Base-by-base conservation (phyloP, 1,140 invertebrate species). In the Chelonus insularis region DNA sequence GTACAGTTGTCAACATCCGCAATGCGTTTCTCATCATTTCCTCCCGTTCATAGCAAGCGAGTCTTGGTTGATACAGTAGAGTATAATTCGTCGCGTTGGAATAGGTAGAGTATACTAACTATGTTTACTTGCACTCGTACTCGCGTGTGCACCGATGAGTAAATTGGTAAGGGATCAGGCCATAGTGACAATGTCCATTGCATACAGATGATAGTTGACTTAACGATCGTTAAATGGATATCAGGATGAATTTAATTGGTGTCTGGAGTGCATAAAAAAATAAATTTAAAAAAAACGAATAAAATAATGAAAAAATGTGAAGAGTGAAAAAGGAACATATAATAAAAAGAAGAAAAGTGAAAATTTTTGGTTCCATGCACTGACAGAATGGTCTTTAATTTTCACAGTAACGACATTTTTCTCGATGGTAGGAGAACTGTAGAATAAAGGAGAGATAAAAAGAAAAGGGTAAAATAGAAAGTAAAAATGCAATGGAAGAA, bases 111-210 rank as follows among this genome's bases (percentile, higher is more conserved):
- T n/a, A 50, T 5, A 51, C 48, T 51, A 51, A 51, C 48, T 29
- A 34, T 51, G 48, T 51, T 51, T 51, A 21, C 29, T 16, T 32
- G 48, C n/a, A 14, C n/a, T 51, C 29, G 18, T 16, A 34, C 25
- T 34, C 29, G 48, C 29, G 48, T 18, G 29, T 9, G 11, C n/a
- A 34, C 32, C 48, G n/a, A 34, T 51, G 29, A 51, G 29, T 18
- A 34, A 51, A 51, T 51, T 32, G 48, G 8, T 48, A 14, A 51
- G 29, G 29, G 48, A 34, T 34, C 29, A 18, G n/a, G 9, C 14
- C 12, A 32, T n/a, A 14, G 48, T 32, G 48, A 51, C 48, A 34
- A 51, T 51, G 23, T 48, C 41, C 41, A 16, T 18, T 12, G 23
- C 12, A 48, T 20, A 23, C 2, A 25, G 41, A 39, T 14, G 12